Conservation (phyloP, 2,888 invertebrate genomes). For the Willowsia nigromaculata region DNA sequence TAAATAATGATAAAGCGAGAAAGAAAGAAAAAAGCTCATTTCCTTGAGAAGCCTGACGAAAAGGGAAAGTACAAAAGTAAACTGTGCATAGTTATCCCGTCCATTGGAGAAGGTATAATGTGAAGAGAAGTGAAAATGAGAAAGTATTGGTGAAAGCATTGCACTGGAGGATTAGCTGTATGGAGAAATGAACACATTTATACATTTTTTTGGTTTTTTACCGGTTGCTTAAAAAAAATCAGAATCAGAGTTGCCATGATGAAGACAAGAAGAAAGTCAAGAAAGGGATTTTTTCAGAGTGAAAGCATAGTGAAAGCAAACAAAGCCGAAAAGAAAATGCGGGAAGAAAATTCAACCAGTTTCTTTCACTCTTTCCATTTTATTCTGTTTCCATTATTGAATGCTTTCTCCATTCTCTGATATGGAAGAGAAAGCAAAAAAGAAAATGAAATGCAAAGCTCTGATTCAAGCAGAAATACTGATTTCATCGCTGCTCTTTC, state of each 20-base stretch:
- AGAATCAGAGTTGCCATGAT: not conserved
- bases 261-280: not conserved
- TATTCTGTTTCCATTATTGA: not conserved
- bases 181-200: too few relatives aligned
- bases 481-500: too few relatives aligned
- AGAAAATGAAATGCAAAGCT: constrained; percentile 10
- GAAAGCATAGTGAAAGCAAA: constrained; percentile 1
- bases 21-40: constrained; percentile 69
- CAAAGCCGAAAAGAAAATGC: not conserved
- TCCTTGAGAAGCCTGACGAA: constrained; percentile 51
- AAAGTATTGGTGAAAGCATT: too few relatives aligned
- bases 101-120: too few relatives aligned
- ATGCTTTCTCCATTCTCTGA: not conserved
- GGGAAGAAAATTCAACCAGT: not conserved
- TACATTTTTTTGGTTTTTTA: too few relatives aligned
- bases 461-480: too few relatives aligned
- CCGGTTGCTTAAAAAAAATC: too few relatives aligned
- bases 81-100: too few relatives aligned
- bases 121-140: too few relatives aligned
- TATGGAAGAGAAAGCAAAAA: not conserved
- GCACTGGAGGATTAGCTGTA: too few relatives aligned
- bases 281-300: not conserved
- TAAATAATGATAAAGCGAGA: constrained; percentile 72
- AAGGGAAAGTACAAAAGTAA: too few relatives aligned
- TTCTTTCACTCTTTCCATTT: not conserved